Conservation (phyloP, 2,113 vertebrate genomes). For the Bos javanicus region DNA sequence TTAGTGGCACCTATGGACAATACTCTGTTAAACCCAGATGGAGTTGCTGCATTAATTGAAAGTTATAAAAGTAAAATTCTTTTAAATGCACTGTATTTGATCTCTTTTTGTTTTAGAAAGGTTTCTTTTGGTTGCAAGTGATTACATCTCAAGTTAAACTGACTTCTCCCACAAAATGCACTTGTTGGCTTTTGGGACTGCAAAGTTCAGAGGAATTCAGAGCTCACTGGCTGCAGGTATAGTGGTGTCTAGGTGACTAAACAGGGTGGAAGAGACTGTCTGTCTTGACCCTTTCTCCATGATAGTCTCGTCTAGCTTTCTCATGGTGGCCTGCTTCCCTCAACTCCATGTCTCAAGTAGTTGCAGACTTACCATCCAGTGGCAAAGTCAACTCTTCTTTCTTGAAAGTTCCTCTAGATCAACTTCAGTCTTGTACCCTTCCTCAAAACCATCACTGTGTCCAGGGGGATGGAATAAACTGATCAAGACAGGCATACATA, state of each 20-base stretch:
- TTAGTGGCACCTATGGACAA: not conserved
- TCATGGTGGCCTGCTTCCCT: not conserved
- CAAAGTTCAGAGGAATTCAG: not conserved
- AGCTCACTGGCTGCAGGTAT: not conserved
- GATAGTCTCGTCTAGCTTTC: not conserved
- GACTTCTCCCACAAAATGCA: not conserved
- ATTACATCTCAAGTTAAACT: not conserved
- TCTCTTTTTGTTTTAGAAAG: not conserved
- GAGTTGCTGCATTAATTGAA: not conserved
- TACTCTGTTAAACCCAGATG: not conserved
- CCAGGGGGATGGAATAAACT: not conserved
- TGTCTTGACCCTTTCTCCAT: not conserved
- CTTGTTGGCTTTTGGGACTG: not conserved
- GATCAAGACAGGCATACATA: not conserved
- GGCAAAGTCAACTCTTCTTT: not conserved
- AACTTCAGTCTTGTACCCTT: not conserved
- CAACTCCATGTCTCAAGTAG: not conserved
- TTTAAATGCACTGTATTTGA: not conserved
- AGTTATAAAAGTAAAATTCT: not conserved
- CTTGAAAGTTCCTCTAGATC: not conserved
- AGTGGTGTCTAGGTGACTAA: not conserved
- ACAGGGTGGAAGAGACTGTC: not conserved
- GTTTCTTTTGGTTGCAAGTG: not conserved
- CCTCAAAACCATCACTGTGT: not conserved
- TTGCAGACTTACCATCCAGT: not conserved